These are phyloP conservation scores for Numenius arquata DNA, from an alignment of 2,113 vertebrate genomes.

Conservation along the genomic window DNA sequence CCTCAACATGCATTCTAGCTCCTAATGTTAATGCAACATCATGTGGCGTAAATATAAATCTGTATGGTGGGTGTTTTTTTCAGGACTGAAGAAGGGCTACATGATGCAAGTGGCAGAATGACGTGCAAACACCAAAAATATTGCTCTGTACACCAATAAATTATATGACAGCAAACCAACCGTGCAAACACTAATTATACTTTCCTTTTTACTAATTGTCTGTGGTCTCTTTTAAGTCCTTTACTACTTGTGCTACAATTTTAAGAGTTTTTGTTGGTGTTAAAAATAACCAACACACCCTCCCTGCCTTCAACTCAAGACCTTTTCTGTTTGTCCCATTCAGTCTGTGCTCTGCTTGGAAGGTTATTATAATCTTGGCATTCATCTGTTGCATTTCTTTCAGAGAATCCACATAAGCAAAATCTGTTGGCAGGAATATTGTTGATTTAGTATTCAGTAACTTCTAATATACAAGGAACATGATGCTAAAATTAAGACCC, in stretches of 20 bases:
- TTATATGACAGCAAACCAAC: conserved; percentile 39
- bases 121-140: not conserved
- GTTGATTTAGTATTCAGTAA: conserved; percentile 21
- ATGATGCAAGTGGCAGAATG: conserved; percentile 15
- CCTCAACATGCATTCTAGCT: conserved; percentile 23
- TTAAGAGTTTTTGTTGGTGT: conserved; percentile 9
- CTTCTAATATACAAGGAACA: not conserved
- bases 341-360: conserved; percentile 28
- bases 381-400: conserved; percentile 30
- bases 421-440: conserved; percentile 40
- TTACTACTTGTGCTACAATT: conserved; percentile 31
- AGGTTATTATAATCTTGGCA: conserved; percentile 47
- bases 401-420: conserved; percentile 46
- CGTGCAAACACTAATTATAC: conserved; percentile 2
- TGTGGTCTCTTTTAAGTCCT: conserved; percentile 32
- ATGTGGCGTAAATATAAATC: not conserved
- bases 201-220: conserved; percentile 24
- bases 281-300: conserved; percentile 24
- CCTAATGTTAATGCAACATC: conserved; percentile 23
- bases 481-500: conserved; percentile 17
- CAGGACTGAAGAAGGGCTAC: not conserved
- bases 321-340: conserved; percentile 9
- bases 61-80: not conserved
- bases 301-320: conserved; percentile 19
- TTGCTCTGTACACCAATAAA: conserved; percentile 22